Percentiles rank a stretch among this genome's conserved stretches.
These are phyloP conservation scores for Sminthopsis crassicaudata DNA, from an alignment of 2,113 vertebrate species.

Conservation along the genomic window DNA sequence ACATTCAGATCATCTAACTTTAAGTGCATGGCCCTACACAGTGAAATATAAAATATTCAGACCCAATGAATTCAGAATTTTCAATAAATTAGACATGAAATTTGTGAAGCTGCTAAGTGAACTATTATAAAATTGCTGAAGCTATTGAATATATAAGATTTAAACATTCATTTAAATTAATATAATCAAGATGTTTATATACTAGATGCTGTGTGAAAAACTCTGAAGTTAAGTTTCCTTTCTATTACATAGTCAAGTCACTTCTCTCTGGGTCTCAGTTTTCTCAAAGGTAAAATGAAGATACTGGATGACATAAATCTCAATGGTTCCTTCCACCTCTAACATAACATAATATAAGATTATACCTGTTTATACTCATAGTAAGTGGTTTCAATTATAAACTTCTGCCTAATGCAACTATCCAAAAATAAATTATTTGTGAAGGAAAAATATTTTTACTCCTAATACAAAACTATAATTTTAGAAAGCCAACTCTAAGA, in stretches of 20 bases:
- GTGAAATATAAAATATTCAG: background rate
- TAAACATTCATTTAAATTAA: background rate
- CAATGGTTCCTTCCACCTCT: background rate
- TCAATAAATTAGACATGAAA: background rate
- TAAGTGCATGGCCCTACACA: background rate
- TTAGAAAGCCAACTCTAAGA: background rate
- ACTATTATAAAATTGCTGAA: background rate
- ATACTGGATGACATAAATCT: background rate
- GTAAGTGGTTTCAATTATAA: background rate
- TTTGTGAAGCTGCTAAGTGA: background rate
- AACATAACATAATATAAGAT: background rate
- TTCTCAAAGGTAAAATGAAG: background rate
- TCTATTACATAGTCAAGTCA: background rate
- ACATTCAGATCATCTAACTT: background rate
- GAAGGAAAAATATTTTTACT: background rate
- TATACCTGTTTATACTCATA: background rate
- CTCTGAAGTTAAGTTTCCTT: background rate
- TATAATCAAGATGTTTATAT: background rate
- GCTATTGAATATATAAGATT: too few relatives aligned
- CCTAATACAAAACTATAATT: background rate
- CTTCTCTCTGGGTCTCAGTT: background rate
- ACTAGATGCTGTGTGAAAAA: background rate
- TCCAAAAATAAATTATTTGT: background rate
- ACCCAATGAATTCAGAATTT: background rate
- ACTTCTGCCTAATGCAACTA: background rate